These are phyloP conservation scores for Pagrus major DNA, from an alignment of 2,113 vertebrate species.

Conservation along the genomic window DNA sequence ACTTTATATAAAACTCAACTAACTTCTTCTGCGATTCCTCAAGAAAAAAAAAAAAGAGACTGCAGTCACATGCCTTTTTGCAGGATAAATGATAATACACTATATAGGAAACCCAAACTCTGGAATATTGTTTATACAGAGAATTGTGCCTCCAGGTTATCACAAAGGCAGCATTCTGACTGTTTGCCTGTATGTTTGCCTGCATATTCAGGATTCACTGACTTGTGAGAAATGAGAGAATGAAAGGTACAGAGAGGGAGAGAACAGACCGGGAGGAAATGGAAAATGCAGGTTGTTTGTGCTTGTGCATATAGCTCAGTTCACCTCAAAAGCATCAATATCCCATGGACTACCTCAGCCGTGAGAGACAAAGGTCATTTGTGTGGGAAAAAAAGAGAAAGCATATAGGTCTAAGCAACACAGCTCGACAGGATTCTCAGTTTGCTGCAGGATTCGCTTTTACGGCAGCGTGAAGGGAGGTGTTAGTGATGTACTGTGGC, in stretches of 20 bases:
- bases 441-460: slow-evolving; percentile 21
- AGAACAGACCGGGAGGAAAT: slow-evolving; percentile 31
- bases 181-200: slow-evolving; percentile 18
- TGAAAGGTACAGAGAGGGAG: slow-evolving; percentile 2
- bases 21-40: not conserved
- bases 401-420: not conserved
- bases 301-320: slow-evolving; percentile 19
- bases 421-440: not conserved
- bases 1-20: slow-evolving; percentile 5
- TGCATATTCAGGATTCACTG: slow-evolving; percentile 45
- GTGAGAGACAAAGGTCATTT: slow-evolving; percentile 39
- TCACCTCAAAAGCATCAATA: slow-evolving; percentile 52
- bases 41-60: slow-evolving; percentile 23
- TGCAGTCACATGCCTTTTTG: slow-evolving; percentile 30
- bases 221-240: slow-evolving; percentile 36
- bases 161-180: slow-evolving; percentile 61
- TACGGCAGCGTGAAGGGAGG: not conserved
- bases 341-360: slow-evolving; percentile 26
- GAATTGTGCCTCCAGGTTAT: slow-evolving; percentile 53
- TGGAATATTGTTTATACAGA: slow-evolving; percentile 53
- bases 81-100: slow-evolving; percentile 37
- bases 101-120: slow-evolving; percentile 14
- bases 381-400: not conserved
- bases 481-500: not conserved
- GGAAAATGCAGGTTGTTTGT: slow-evolving; percentile 45